phyloP scores from a whole-genome alignment of 2,113 vertebrate genomes.

The Cygnus atratus region DNA sequence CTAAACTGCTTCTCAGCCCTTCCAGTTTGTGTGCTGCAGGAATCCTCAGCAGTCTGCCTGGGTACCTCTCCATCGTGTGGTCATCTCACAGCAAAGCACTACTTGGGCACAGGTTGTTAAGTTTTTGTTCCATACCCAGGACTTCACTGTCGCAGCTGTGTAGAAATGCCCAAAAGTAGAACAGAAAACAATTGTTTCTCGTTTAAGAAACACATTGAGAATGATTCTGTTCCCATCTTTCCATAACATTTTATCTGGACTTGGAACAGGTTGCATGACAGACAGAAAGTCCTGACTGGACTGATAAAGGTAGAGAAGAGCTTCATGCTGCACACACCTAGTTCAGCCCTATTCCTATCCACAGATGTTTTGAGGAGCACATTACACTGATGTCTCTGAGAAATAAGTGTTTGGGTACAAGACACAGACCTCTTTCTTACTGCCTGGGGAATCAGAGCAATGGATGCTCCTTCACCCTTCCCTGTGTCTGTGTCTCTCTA shows the following conservation, averaged over 20 bases:
- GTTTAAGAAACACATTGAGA: neutral
- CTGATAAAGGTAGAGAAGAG: neutral
- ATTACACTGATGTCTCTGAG: neutral
- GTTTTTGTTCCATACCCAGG: neutral
- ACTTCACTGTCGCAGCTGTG: neutral
- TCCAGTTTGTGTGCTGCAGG: neutral
- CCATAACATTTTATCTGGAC: neutral
- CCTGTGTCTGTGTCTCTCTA: neutral
- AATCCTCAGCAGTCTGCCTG: neutral
- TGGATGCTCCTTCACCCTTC: neutral
- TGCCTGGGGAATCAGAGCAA: neutral
- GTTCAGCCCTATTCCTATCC: neutral
- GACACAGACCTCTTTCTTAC: neutral
- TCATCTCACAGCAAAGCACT: neutral
- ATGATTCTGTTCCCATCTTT: neutral
- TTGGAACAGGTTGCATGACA: neutral
- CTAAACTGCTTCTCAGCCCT: neutral
- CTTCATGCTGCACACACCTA: neutral
- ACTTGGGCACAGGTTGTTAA: neutral
- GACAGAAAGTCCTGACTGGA: neutral
- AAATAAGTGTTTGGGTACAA: neutral
- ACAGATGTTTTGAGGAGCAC: neutral
- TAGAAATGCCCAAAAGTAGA: neutral
- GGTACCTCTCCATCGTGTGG: neutral
- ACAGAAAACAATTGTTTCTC: neutral